Evolutionary conservation across 2,888 invertebrate genomes (phyloP), one percentile per base, ranked within the genome.

Genomic region (Eristalis tenax): DNA sequence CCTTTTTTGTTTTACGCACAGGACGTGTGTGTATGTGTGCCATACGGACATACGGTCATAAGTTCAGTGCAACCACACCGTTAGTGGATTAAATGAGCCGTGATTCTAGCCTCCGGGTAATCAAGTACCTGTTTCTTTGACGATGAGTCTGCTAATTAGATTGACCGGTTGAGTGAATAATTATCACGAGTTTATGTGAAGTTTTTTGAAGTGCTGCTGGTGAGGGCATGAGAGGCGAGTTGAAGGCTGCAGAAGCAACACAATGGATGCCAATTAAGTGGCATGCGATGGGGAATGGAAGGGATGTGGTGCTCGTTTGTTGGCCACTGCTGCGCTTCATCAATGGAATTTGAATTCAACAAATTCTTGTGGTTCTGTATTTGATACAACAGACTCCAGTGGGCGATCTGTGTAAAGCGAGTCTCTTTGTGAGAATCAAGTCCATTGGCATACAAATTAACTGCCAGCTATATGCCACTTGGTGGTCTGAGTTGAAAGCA

Each of bases 21-120:
- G 43, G 74, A 66, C 65, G 23, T 22, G 28, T 23, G 23, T 23
- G 23, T 22, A 15, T 23, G 23, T 23, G 11, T 23, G 11, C 32
- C 4, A 18, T 11, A 15, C n/a, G 5, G 4, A 66, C 57, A n/a
- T n/a, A n/a, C n/a, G n/a, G n/a, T 77, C 65, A 70, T 73, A 66
- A 79, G 82, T 69, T 50, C 74, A 78, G 70, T 50, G 56, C 57
- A 61, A 43, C 22, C 23, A 56, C 64, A 59, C 43, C 40, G 73
- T 74, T 43, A 40, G 74, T 71, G 68, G 64, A 40, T 75, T 79
- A 71, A 79, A 83, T 87, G 78, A 79, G 66, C 35, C 78, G 71
- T 87, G 71, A 71, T 83, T 87, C 65, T 32, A 78, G 66, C 22
- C 40, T 64, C 65, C 70, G 32, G 40, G 74, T 76, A 84, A 80